Conservation (phyloP, 2,888 invertebrate genomes). For the Zaprionus bogoriensis region DNA sequence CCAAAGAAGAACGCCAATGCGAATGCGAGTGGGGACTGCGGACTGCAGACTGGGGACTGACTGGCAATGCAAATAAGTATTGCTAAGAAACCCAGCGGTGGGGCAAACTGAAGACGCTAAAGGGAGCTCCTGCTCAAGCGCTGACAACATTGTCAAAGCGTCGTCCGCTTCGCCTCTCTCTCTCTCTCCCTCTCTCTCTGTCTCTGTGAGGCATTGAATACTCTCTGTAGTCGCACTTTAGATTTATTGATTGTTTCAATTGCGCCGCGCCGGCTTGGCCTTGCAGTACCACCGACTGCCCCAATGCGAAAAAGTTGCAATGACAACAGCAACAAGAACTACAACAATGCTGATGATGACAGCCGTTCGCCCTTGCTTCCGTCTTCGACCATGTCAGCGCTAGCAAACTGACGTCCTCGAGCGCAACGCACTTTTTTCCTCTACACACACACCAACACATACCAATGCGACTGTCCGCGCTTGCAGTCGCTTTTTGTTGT, state of each 20-base stretch:
- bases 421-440: slow-evolving; percentile 51
- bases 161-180: not conserved
- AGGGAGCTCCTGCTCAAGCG: slow-evolving; percentile 16
- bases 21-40: not conserved
- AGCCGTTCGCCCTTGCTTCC: slow-evolving; percentile 33
- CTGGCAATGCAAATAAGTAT: slow-evolving; percentile 43
- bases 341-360: slow-evolving; percentile 66
- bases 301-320: slow-evolving; percentile 39
- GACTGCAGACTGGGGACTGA: not conserved
- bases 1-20: slow-evolving; percentile 2
- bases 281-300: slow-evolving; percentile 29
- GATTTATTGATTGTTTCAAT: slow-evolving; percentile 73
- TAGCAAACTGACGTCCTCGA: slow-evolving; percentile 30
- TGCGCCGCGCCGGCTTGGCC: slow-evolving; percentile 13
- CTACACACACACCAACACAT: slow-evolving; percentile 4
- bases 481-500: slow-evolving; percentile 30
- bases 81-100: slow-evolving; percentile 1
- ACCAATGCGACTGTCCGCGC: slow-evolving; percentile 26
- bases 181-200: not conserved
- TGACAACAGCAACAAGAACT: slow-evolving; percentile 22
- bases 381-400: slow-evolving; percentile 22
- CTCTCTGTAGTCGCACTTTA: slow-evolving; percentile 60
- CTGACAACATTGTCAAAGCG: slow-evolving; percentile 50
- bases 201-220: slow-evolving; percentile 18
- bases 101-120: not conserved